phyloP scores from a whole-genome alignment of 1,140 invertebrate species.

The Sycophila sp. region DNA sequence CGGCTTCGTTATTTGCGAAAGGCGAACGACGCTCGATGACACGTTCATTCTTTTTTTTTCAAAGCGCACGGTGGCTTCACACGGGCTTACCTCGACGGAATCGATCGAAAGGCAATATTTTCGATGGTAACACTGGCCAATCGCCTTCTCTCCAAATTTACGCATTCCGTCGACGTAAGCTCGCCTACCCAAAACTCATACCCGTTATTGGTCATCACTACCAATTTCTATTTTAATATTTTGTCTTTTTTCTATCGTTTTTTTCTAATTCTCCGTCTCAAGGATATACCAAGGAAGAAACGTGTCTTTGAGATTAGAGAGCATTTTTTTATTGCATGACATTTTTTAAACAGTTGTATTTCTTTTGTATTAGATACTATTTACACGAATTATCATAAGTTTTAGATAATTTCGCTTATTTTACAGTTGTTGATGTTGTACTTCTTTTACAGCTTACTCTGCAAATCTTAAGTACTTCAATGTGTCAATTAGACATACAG shows the following conservation, averaged over 20 bases:
- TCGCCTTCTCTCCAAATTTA: no score
- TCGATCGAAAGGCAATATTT: no score
- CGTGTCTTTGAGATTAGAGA: constrained; percentile 19
- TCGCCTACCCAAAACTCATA: constrained; percentile 16
- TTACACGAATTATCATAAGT: neutral
- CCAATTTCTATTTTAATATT: neutral
- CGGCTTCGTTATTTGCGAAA: constrained; percentile 14
- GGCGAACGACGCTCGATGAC: no score
- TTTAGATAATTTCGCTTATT: neutral
- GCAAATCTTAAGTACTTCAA: no score
- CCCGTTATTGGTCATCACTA: constrained; percentile 1
- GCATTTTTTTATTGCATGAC: constrained; percentile 6
- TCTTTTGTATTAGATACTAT: no score
- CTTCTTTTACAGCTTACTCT: neutral
- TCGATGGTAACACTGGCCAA: no score
- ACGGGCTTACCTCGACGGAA: constrained; percentile 20
- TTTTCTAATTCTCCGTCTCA: neutral
- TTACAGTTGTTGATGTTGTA: neutral
- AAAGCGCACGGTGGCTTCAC: constrained; percentile 25
- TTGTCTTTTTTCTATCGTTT: neutral
- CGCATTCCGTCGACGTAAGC: neutral
- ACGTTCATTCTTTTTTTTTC: no score
- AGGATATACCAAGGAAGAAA: constrained; percentile 14
- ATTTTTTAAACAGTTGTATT: neutral
- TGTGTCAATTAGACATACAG: no score